A percentile compares a stretch with the other conserved stretches of the same genome.
phyloP scores from a whole-genome alignment of 2,113 vertebrate species.

The Penelope pileata region DNA sequence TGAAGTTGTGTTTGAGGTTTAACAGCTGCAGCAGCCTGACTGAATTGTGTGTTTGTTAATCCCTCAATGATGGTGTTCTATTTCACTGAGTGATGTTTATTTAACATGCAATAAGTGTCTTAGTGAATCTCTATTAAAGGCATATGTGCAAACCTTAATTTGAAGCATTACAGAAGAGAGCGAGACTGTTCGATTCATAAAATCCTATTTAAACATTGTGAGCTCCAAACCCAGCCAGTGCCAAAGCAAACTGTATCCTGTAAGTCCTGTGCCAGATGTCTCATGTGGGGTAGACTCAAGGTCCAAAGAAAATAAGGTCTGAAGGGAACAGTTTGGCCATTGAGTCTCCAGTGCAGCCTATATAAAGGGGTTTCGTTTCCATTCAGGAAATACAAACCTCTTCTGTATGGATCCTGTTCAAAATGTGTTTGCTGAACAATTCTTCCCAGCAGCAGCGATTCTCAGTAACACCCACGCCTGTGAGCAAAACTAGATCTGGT shows the following conservation, averaged over 20 bases:
- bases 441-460: not conserved
- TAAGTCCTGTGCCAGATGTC: slow-evolving; percentile 48
- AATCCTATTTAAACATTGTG: slow-evolving; percentile 40
- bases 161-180: slow-evolving; percentile 43
- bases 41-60: slow-evolving; percentile 22
- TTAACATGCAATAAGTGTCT: slow-evolving; percentile 55
- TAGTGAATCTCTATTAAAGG: slow-evolving; percentile 59
- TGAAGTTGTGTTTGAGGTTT: slow-evolving; percentile 8
- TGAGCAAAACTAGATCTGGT: not conserved
- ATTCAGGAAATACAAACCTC: slow-evolving; percentile 23
- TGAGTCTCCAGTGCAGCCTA: not conserved
- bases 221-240: slow-evolving; percentile 15
- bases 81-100: slow-evolving; percentile 38
- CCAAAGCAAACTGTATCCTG: slow-evolving; percentile 64
- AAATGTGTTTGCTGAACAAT: not conserved
- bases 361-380: slow-evolving; percentile 26
- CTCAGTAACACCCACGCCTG: not conserved
- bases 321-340: slow-evolving; percentile 43
- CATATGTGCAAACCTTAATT: slow-evolving; percentile 64
- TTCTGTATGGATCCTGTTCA: slow-evolving; percentile 20
- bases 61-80: not conserved
- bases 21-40: slow-evolving; percentile 24
- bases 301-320: slow-evolving; percentile 63
- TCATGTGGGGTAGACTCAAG: slow-evolving; percentile 22
- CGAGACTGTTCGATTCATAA: slow-evolving; percentile 42